These are phyloP conservation scores for Tringa solitaria DNA, from an alignment of 2,113 vertebrate species.

Conservation along the genomic window DNA sequence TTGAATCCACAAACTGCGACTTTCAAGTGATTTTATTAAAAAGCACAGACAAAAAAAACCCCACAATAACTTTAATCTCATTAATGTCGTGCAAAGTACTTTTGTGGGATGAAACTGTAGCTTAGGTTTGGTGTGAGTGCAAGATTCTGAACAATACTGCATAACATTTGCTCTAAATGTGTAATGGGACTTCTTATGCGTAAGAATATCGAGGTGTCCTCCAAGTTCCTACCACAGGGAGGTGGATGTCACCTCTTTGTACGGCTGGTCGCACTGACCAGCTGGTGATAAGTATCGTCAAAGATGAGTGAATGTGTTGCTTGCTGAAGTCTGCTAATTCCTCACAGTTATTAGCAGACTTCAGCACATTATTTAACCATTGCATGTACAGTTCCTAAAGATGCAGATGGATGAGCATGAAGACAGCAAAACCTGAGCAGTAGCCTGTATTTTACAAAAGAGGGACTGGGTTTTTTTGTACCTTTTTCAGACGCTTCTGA, in stretches of 20 bases:
- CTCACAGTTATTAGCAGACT: neutral
- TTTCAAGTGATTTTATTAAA: neutral
- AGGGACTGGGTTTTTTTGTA: neutral
- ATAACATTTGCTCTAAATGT: neutral
- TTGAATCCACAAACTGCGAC: neutral
- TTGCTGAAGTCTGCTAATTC: neutral
- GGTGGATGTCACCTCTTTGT: neutral
- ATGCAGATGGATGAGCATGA: neutral
- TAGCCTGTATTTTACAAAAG: neutral
- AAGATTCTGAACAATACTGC: neutral
- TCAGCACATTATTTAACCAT: neutral
- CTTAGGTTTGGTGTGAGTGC: neutral
- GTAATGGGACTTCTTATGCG: neutral
- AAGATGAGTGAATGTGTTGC: neutral
- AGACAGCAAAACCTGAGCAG: neutral
- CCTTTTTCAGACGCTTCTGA: neutral
- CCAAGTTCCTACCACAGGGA: neutral
- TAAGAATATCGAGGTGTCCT: neutral
- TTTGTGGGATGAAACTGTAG: neutral
- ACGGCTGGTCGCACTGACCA: neutral
- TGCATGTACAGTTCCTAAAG: rapidly evolving
- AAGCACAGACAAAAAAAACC: neutral
- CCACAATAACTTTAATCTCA: neutral
- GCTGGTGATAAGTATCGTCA: neutral
- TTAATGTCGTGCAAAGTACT: neutral